Evolutionary conservation across 2,113 vertebrate genomes (phyloP), one percentile per base, ranked within the genome.

Genomic region (Otus sunia): DNA sequence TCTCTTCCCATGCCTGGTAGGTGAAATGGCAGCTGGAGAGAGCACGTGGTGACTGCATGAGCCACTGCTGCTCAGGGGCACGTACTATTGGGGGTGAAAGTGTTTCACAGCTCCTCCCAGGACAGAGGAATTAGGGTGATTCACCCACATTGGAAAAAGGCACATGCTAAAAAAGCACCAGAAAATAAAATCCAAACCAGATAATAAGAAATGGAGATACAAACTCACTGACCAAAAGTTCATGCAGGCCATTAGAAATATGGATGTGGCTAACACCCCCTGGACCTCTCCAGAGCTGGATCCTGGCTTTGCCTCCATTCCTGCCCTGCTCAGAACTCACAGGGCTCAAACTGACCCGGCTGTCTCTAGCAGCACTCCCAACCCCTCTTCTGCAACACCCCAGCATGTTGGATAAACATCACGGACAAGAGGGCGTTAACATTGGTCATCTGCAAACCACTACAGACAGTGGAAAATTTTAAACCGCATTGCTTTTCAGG

Each of bases 21-120:
- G 19, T 15, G 67, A 78, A 69, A 53, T 39, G 2, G 0, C 49
- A 39, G 67, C 60, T 56, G 56, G 32, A 79, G 52, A 10, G 30
- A 62, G 27, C 73, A 15, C 1, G 2, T 11, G 60, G 41, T 23
- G 56, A 62, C 20, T 1, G 0, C 26, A 5, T 0, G 5, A 63
- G 26, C 5, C 2, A 6, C 29, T 25, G 60, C 55, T 73, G 66
- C 74, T 39, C 36, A 11, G 62, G 32, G 37, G 9, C 45, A 30
- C 0, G 3, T 5, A 6, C 41, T 10, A 1, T 4, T 12, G 16
- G 9, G 29, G 43, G 7, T 18, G 16, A 39, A 52, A 16, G 8
- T 29, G 49, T 43, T 84, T 36, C 53, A 45, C 37, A 37, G 7
- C 21, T 86, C 52, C 27, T 74, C 45, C 43, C 1, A 2, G 49